Conservation (phyloP, 1,140 invertebrate species). For the Babylonia areolata region DNA sequence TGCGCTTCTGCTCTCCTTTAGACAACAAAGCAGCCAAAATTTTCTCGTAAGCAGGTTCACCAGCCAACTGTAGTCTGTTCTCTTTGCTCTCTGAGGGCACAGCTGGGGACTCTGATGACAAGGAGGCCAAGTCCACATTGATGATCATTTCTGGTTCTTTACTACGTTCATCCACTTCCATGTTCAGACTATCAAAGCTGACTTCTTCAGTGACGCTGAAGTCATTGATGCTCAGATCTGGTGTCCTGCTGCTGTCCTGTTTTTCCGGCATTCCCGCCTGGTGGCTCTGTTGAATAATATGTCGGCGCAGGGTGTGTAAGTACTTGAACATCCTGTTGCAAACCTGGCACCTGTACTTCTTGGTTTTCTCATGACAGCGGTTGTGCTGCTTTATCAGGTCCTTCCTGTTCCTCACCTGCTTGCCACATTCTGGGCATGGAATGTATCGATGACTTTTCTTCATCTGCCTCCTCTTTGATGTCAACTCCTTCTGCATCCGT, state of each 20-base stretch:
- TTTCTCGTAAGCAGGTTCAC: conserved; percentile 34
- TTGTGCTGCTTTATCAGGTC: conserved; percentile 31
- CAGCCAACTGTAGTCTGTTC: background rate
- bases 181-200: background rate
- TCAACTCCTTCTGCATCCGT: conserved; percentile 2
- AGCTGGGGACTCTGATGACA: background rate
- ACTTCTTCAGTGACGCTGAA: background rate
- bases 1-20: conserved; percentile 8
- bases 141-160: conserved; percentile 1
- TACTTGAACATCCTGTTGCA: conserved; percentile 39
- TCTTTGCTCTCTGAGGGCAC: background rate
- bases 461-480: conserved; percentile 22
- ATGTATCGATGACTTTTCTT: conserved; percentile 25
- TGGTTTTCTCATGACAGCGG: conserved; percentile 28
- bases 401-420: conserved; percentile 31
- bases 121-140: background rate
- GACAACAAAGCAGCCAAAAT: conserved; percentile 12
- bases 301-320: conserved; percentile 10
- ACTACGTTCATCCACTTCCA: background rate
- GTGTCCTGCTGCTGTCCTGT: background rate
- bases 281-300: conserved; percentile 24
- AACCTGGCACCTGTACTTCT: conserved; percentile 8
- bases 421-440: conserved; percentile 24
- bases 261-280: background rate
- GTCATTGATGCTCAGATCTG: background rate